phyloP scores from a whole-genome alignment of 2,888 invertebrate genomes.

The Limenitis camilla region DNA sequence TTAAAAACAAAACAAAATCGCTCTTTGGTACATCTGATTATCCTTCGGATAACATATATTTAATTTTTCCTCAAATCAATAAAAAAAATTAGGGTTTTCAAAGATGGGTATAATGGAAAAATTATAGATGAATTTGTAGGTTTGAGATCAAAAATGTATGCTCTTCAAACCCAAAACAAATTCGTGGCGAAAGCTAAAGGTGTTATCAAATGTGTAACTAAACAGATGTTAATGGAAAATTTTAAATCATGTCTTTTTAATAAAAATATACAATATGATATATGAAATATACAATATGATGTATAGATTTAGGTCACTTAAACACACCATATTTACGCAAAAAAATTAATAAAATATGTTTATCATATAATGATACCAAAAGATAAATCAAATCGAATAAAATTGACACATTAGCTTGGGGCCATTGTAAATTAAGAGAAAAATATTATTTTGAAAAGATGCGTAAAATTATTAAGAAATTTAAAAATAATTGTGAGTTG shows the following conservation, averaged over 20 bases:
- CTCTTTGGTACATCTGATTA: conserved; percentile 22
- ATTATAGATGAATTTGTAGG: conserved; percentile 30
- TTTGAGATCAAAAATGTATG: conserved; percentile 21
- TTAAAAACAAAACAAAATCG: too few relatives aligned
- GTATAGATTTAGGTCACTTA: conserved; percentile 22
- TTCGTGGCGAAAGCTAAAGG: background rate
- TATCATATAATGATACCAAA: conserved; percentile 13
- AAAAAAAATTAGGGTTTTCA: conserved; percentile 31
- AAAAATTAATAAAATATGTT: too few relatives aligned
- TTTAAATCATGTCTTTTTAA: background rate
- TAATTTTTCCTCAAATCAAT: conserved; percentile 25
- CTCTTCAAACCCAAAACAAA: conserved; percentile 16
- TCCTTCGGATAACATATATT: conserved; percentile 28
- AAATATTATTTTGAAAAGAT: too few relatives aligned
- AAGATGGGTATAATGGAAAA: conserved; percentile 30
- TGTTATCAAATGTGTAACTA: background rate
- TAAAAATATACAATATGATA: too few relatives aligned
- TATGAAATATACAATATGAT: conserved; percentile 10
- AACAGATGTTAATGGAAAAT: background rate
- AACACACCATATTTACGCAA: conserved; percentile 26
- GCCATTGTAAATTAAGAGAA: conserved; percentile 12
- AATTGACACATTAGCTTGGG: conserved; percentile 12
- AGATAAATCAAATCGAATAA: conserved; percentile 5
- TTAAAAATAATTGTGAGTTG: too few relatives aligned
- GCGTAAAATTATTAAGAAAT: too few relatives aligned